Evolutionary conservation across 2,888 invertebrate species (phyloP), one percentile per base, ranked within the genome.

Genomic region (Papilio gigon): DNA sequence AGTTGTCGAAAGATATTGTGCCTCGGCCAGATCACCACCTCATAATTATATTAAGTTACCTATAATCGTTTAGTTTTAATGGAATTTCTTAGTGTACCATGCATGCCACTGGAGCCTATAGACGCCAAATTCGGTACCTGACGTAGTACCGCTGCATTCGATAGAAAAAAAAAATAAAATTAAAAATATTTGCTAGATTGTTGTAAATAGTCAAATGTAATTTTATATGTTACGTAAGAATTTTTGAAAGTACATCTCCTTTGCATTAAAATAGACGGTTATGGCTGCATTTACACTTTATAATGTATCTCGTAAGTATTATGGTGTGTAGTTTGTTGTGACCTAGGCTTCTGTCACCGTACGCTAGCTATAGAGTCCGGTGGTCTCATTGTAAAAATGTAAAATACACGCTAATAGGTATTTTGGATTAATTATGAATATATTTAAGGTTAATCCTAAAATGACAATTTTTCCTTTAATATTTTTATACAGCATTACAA

Each of bases 401-500:
- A 92, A 87, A 85, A 89, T 90, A 92, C 85, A 87, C 86, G 87
- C 89, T 88, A 88, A 86, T 87, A 78, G 77, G 73, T 78, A 80
- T 85, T 87, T 89, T 86, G 83, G 81, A 83, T 83, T 86, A 78
- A 84, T 79, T 87, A 87, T 89, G 84, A 87, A 89, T 90, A 89
- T 84, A 75, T 71, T 70, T 77, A 89, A 90, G 86, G 87, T 85
- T 83, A 85, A 84, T 85, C 87, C 82, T 86, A 86, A 86, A 86
- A 87, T 87, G 86, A 88, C 86, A 86, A 88, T 88, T 89, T 90
- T 92, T 89, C 86, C 90, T 92, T 92, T 91, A 91, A 90, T 91
- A 91, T 92, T 91, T 92, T 92, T 92, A 91, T 92, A 92, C 91
- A 92, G 89, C 90, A 90, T 90, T 88, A 89, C 86, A 87, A 85